phyloP scores from a whole-genome alignment of 2,113 vertebrate genomes.

The Emydocephalus ijimae region DNA sequence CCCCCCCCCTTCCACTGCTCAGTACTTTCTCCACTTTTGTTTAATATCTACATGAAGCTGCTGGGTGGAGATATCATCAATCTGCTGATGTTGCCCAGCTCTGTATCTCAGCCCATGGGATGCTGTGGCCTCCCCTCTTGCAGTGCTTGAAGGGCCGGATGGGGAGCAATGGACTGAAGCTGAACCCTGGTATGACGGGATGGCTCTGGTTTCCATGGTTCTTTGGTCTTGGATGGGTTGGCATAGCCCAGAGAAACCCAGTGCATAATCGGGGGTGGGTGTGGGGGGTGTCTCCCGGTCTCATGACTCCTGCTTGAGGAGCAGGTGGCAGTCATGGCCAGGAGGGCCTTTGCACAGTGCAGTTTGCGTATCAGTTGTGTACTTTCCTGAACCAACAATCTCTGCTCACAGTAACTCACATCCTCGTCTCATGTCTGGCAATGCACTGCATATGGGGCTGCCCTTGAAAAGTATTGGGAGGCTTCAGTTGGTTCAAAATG shows the following conservation, averaged over 20 bases:
- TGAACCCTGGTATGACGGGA: not conserved
- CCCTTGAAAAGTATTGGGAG: not conserved
- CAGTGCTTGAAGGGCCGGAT: not conserved
- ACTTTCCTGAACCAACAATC: not conserved
- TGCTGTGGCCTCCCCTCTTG: not conserved
- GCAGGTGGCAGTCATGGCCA: not conserved
- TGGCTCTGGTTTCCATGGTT: not conserved
- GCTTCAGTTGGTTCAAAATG: not conserved
- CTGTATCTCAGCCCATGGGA: not conserved
- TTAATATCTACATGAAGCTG: not conserved
- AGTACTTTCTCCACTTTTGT: not conserved
- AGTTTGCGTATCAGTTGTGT: not conserved
- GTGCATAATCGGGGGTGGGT: not conserved
- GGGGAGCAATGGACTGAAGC: not conserved
- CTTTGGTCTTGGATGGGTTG: not conserved
- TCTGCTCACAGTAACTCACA: not conserved
- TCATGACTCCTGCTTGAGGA: not conserved
- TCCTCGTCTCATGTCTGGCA: not conserved
- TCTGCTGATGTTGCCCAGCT: not conserved
- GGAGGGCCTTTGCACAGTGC: not conserved
- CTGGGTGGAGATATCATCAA: not conserved
- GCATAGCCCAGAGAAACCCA: not conserved
- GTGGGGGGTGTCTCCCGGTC: not conserved
- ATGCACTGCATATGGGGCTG: not conserved
- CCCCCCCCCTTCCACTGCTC: not conserved